Conservation (phyloP, 2,797 vertebrate species). For the Hypotaenidia philippensis region DNA sequence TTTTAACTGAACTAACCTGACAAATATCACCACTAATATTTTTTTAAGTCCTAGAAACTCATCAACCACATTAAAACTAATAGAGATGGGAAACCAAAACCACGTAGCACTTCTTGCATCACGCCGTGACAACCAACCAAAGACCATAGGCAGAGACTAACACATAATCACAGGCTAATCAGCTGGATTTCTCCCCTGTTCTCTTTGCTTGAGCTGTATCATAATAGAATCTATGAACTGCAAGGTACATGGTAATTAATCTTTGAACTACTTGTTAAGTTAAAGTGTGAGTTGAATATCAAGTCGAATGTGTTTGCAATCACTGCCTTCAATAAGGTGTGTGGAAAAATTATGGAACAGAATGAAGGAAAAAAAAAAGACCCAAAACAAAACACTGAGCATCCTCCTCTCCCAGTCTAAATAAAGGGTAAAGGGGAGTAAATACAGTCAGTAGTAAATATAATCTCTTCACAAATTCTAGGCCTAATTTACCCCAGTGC, state of each 20-base stretch:
- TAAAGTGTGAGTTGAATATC: slow-evolving; percentile 73
- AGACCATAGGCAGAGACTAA: not conserved
- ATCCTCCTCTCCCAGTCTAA: not conserved
- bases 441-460: not conserved
- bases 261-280: slow-evolving; percentile 82
- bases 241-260: slow-evolving; percentile 80
- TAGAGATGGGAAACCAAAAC: not conserved
- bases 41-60: not conserved
- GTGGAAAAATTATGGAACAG: slow-evolving; percentile 56
- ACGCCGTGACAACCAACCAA: not conserved
- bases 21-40: not conserved
- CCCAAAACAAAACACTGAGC: not conserved
- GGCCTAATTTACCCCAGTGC: not conserved
- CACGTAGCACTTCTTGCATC: not conserved
- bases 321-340: slow-evolving; percentile 70
- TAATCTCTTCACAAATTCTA: not conserved
- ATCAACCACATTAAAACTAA: not conserved
- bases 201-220: slow-evolving; percentile 59
- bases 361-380: not conserved
- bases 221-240: slow-evolving; percentile 72
- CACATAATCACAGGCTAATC: slow-evolving; percentile 52
- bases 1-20: not conserved
- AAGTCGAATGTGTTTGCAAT: slow-evolving; percentile 77
- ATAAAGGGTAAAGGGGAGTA: not conserved
- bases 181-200: slow-evolving; percentile 18